These are phyloP conservation scores for Danio albolineatus DNA, from an alignment of 2,797 vertebrate genomes.

Conservation along the genomic window DNA sequence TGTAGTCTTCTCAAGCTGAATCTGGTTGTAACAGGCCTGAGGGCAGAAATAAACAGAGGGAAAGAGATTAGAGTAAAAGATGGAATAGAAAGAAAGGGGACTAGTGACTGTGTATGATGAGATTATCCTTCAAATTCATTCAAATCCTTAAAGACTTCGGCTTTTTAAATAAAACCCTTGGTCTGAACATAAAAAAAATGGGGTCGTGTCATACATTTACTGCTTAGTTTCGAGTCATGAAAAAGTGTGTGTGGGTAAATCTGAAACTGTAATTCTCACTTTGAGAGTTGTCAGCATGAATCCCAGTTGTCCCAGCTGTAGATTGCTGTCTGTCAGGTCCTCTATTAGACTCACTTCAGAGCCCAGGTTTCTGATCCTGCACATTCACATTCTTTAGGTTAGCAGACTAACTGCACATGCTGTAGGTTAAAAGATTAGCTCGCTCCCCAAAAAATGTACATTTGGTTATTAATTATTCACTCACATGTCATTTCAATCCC, in stretches of 20 bases:
- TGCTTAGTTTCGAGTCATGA: neutral
- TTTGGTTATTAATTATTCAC: too few species aligned
- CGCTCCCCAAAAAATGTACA: too few species aligned
- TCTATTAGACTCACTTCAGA: constrained; percentile 94
- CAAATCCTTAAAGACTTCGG: neutral
- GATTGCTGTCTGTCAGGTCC: constrained; percentile 93
- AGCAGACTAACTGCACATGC: neutral
- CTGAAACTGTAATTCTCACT: constrained; percentile 71
- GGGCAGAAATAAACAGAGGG: constrained; percentile 32
- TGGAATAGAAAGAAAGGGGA: neutral
- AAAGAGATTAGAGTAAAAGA: neutral
- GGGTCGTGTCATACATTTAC: neutral
- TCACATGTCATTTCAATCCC: too few species aligned
- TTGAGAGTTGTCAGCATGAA: constrained; percentile 98
- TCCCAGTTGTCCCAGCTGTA: constrained; percentile 94
- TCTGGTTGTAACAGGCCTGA: constrained; percentile 97
- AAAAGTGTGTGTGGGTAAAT: neutral
- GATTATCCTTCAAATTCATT: neutral
- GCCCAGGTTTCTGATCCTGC: constrained; percentile 93
- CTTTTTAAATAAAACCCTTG: neutral
- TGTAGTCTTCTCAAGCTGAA: constrained; percentile 89
- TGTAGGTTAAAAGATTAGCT: too few species aligned
- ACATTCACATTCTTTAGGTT: constrained; percentile 8
- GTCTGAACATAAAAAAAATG: neutral
- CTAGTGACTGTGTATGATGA: neutral